Conservation (phyloP, 2,797 vertebrate genomes). For the Buceros bicornis region DNA sequence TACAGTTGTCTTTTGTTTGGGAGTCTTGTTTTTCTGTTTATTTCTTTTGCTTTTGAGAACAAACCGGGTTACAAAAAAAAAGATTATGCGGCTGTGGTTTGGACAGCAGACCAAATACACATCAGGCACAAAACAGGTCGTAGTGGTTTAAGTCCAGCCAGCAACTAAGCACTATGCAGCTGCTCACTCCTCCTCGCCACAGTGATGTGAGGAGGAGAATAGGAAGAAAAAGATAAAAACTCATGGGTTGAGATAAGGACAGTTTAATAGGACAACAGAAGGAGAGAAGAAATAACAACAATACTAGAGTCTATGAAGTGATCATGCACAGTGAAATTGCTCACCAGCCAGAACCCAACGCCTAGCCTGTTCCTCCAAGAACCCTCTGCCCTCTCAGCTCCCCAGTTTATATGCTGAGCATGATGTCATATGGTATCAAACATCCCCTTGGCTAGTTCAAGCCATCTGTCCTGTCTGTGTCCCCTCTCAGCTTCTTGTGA, state of each 20-base stretch:
- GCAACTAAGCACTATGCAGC: not conserved
- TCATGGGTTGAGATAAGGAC: not conserved
- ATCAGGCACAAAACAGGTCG: not conserved
- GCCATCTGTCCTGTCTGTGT: not conserved
- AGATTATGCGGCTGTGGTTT: not conserved
- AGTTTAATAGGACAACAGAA: not conserved
- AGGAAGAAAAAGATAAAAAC: not conserved
- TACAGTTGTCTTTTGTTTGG: not conserved
- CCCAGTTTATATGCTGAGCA: not conserved
- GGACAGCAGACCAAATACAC: not conserved
- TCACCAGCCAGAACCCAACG: not conserved
- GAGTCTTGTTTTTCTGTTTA: not conserved
- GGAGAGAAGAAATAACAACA: not conserved
- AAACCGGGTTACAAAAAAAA: not conserved
- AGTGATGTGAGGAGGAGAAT: not conserved
- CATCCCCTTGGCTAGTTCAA: too few species aligned
- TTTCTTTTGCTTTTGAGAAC: constrained; percentile 29
- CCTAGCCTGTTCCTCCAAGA: not conserved
- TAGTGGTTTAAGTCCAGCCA: not conserved
- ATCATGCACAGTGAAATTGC: not conserved
- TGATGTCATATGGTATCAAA: not conserved
- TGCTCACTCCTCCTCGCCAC: not conserved
- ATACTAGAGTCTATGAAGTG: not conserved
- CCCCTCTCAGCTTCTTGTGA: not conserved
- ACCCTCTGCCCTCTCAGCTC: not conserved